phyloP scores from a whole-genome alignment of 2,113 vertebrate genomes.

The Cyphomyrus plagiostoma region DNA sequence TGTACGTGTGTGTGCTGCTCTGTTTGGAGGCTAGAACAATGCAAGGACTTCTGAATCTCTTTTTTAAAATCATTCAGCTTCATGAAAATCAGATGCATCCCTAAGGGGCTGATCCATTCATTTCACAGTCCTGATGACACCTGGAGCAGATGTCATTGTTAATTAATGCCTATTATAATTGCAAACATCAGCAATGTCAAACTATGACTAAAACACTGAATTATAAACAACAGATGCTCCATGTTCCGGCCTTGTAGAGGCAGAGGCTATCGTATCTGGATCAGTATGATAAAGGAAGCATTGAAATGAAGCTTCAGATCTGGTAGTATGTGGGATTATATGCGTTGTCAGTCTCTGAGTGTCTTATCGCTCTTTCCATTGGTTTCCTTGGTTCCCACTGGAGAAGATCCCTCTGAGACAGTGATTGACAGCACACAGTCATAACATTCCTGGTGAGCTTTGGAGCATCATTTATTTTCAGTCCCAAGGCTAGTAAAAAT shows the following conservation, averaged over 20 bases:
- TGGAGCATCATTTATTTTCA: not conserved
- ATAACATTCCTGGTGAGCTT: not conserved
- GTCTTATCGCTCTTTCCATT: not conserved
- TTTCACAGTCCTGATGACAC: not conserved
- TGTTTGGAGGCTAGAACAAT: not conserved
- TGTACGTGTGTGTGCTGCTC: not conserved
- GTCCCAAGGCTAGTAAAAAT: not conserved
- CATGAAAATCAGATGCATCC: not conserved
- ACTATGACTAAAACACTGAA: not conserved
- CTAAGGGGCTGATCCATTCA: not conserved
- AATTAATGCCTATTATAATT: slow-evolving; percentile 11
- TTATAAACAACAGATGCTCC: slow-evolving; percentile 3
- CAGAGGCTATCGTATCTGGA: not conserved
- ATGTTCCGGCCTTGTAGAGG: not conserved
- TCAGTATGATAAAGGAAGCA: not conserved
- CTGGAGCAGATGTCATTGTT: not conserved
- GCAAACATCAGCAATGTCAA: not conserved
- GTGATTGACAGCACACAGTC: not conserved
- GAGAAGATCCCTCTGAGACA: not conserved
- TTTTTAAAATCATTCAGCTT: not conserved
- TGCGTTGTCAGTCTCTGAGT: not conserved
- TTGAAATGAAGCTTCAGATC: not conserved
- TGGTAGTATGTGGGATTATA: not conserved
- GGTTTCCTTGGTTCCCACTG: not conserved
- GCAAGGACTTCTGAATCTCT: not conserved